Evolutionary conservation across 2,888 invertebrate genomes (phyloP).

Genomic region (Caenorhabditis panamensis): DNA sequence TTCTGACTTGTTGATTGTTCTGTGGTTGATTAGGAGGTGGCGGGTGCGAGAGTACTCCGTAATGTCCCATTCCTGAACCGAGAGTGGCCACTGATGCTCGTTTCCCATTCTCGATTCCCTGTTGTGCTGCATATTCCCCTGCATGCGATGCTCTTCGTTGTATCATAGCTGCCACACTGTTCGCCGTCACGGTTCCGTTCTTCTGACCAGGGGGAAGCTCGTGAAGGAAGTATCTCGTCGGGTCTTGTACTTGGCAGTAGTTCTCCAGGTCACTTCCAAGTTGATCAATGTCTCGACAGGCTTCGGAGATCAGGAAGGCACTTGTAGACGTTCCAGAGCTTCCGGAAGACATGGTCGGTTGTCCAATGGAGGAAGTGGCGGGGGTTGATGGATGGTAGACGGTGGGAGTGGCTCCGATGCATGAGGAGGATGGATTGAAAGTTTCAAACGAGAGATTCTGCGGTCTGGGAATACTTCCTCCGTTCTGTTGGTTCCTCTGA

Average conservation of each 20-base stretch:
- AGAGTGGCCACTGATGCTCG: conserved; percentile 39
- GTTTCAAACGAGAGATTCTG: conserved; percentile 48
- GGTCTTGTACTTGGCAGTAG: conserved; percentile 53
- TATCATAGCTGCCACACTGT: conserved; percentile 15
- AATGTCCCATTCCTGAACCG: conserved; percentile 16
- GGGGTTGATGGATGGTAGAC: conserved; percentile 44
- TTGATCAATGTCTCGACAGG: conserved; percentile 67
- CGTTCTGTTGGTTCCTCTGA: conserved; percentile 40
- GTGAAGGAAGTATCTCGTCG: conserved; percentile 44
- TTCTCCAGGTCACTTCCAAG: conserved; percentile 75
- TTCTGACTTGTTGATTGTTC: conserved; percentile 46
- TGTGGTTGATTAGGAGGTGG: conserved; percentile 10
- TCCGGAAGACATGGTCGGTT: conserved; percentile 30
- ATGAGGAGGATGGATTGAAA: conserved; percentile 25
- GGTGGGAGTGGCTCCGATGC: conserved; percentile 50
- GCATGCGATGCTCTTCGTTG: conserved; percentile 51
- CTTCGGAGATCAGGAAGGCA: conserved; percentile 52
- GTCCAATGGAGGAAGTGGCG: conserved; percentile 33
- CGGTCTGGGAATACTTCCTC: conserved; percentile 46
- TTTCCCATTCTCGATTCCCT: conserved; percentile 25
- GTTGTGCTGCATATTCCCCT: conserved; percentile 29
- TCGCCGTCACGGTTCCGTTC: conserved; percentile 3
- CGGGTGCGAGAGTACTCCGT: conserved; percentile 25
- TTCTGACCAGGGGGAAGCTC: conserved; percentile 17
- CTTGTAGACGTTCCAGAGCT: conserved; percentile 47